Evolutionary conservation across 2,888 invertebrate species (phyloP).

Genomic region (Cheilosia pagana): DNA sequence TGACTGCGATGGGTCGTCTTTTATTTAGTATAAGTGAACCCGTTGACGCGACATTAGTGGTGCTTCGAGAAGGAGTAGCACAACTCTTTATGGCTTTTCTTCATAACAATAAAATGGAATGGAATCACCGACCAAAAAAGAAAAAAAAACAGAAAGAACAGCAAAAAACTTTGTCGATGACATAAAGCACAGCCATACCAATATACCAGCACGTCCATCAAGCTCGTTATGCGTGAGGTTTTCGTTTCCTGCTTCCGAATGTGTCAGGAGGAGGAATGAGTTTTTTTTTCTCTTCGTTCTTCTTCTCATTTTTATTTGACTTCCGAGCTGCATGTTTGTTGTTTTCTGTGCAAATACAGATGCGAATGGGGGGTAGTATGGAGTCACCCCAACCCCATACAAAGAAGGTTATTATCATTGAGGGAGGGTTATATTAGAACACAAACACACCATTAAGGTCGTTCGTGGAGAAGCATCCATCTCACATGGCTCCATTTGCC

Average conservation of each 20-base stretch:
- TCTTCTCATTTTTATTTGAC: conserved; percentile 33
- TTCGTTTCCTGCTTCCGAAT: conserved; percentile 43
- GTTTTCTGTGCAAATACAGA: conserved; percentile 29
- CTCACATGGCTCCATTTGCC: conserved; percentile 51
- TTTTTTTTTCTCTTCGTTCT: not conserved
- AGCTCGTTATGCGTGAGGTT: conserved; percentile 60
- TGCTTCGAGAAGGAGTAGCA: conserved; percentile 23
- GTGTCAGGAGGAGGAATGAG: conserved; percentile 19
- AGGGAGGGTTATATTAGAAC: conserved; percentile 61
- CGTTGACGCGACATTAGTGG: conserved; percentile 58
- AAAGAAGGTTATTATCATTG: conserved; percentile 57
- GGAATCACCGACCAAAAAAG: conserved; percentile 19
- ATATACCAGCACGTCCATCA: conserved; percentile 34
- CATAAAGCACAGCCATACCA: conserved; percentile 38
- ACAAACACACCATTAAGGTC: conserved; percentile 71
- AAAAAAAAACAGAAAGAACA: conserved; percentile 20
- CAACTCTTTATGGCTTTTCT: conserved; percentile 62
- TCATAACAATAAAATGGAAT: conserved; percentile 62
- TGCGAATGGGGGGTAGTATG: conserved; percentile 5
- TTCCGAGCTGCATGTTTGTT: conserved; percentile 30
- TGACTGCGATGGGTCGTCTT: conserved; percentile 4
- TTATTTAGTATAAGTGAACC: conserved; percentile 44
- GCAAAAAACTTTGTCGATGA: conserved; percentile 38
- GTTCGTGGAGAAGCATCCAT: conserved; percentile 56
- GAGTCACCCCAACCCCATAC: not conserved